Conservation (phyloP, 2,797 vertebrate genomes). For the Semaprochilodus insignis region DNA sequence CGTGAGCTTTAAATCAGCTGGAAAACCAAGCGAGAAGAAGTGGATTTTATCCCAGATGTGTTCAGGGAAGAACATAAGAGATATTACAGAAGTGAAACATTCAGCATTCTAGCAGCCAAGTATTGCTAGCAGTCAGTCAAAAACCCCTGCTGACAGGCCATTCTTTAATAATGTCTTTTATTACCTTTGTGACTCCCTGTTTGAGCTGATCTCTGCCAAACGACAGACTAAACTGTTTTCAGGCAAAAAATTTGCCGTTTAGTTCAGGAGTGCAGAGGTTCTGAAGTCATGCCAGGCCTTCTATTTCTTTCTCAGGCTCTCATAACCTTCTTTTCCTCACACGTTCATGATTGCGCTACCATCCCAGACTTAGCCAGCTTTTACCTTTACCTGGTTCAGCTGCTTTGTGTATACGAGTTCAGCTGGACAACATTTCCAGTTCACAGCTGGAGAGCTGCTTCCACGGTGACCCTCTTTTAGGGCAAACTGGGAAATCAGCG, state of each 20-base stretch:
- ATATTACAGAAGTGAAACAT: conserved; percentile 15
- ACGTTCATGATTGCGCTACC: not conserved
- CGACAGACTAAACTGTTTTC: not conserved
- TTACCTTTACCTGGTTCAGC: not conserved
- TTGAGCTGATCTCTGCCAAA: conserved; percentile 14
- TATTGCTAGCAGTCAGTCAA: conserved; percentile 16
- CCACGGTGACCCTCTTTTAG: not conserved
- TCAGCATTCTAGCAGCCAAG: not conserved
- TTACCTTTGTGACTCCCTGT: conserved; percentile 2
- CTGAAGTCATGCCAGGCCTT: not conserved
- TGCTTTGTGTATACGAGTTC: not conserved
- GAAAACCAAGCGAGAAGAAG: not conserved
- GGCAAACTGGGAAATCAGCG: not conserved
- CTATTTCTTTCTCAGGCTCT: not conserved
- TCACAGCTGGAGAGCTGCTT: not conserved
- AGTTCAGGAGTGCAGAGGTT: not conserved
- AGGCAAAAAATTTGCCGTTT: conserved; percentile 12
- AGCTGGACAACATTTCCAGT: not conserved
- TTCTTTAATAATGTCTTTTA: conserved; percentile 32
- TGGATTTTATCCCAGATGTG: conserved; percentile 3
- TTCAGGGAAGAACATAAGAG: conserved; percentile 14
- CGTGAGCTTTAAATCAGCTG: conserved; percentile 18
- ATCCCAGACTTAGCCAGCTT: not conserved
- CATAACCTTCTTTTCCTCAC: not conserved
- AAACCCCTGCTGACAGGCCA: conserved; percentile 21